Base-by-base conservation (phyloP, 2,888 invertebrate genomes). In the Patella ulyssiponensis region DNA sequence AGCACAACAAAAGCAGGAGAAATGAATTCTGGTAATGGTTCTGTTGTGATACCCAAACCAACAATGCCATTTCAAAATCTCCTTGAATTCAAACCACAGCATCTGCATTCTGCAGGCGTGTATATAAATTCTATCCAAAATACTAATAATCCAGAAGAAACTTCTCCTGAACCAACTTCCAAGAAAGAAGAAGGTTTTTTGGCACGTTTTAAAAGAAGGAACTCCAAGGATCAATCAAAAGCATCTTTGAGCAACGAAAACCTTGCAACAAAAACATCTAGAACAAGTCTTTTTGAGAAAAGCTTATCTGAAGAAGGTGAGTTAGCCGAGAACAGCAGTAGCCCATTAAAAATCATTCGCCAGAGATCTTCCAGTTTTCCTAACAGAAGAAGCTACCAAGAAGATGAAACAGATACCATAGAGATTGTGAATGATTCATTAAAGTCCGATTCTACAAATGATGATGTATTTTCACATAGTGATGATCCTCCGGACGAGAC, bases 331-430 rank as follows among this genome's bases (percentile, higher is more conserved):
- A 79, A 78, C 54, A 52, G 69, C n/a, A 76, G 70, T 52, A 69
- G 56, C 15, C 74, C 73, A 15, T 33, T 81, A 23, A 81, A 81
- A 73, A 56, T 83, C 44, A 83, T 80, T 54, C 81, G 88, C 33
- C 84, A 84, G 33, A 77, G 89, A 69, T 89, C 89, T 44, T 88
- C 88, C 9, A 89, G 89, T 75, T 88, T 89, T 81, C 89, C 89
- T 15, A 89, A 88, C 79, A 82, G 87, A 33, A 74, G 80, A n/a
- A 83, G 83, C 73, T 84, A 79, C 77, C 85, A 82, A n/a, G 83
- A 84, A 64, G 79, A 79, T 14, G 73, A 33, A 64, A 74, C 69
- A 51, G 69, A 71, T 44, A 44, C 54, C 56, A 71, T 74, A 70
- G 23, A 64, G 64, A 20, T 64, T 11, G 64, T 64, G 12, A 64